These are phyloP conservation scores for Paramisgurnus dabryanus DNA, from an alignment of 2,113 vertebrate genomes.

Conservation along the genomic window DNA sequence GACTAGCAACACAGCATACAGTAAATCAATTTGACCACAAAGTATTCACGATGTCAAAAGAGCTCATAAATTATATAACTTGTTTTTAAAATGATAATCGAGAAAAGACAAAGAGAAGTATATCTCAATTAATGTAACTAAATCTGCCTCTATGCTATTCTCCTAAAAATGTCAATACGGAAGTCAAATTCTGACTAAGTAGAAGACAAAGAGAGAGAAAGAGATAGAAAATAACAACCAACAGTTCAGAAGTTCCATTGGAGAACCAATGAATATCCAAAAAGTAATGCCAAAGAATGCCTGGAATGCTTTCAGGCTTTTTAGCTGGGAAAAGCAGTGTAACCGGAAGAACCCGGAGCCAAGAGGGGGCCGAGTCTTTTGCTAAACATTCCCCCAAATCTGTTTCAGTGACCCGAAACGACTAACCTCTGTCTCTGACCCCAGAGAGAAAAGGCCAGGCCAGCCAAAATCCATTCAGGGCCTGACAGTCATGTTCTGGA, in stretches of 20 bases:
- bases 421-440: conserved; percentile 14
- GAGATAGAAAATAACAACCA: not conserved
- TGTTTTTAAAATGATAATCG: not conserved
- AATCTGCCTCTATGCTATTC: no score
- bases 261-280: conserved; percentile 12
- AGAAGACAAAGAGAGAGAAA: conserved; percentile 41
- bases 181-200: not conserved
- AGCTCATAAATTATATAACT: not conserved
- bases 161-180: no score
- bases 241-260: conserved; percentile 30
- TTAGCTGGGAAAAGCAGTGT: not conserved
- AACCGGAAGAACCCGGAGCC: conserved; percentile 35
- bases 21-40: conserved; percentile 47
- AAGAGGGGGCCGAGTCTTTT: conserved; percentile 37
- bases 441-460: conserved; percentile 2
- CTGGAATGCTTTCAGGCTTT: conserved; percentile 41
- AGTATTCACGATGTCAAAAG: not conserved
- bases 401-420: conserved; percentile 36
- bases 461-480: conserved; percentile 22
- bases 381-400: conserved; percentile 39
- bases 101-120: not conserved
- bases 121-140: no score
- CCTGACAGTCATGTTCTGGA: conserved; percentile 3
- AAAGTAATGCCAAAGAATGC: conserved; percentile 39
- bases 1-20: conserved; percentile 26